These are phyloP conservation scores for Synergus japonicus DNA, from an alignment of 2,888 invertebrate species.

Conservation along the genomic window DNA sequence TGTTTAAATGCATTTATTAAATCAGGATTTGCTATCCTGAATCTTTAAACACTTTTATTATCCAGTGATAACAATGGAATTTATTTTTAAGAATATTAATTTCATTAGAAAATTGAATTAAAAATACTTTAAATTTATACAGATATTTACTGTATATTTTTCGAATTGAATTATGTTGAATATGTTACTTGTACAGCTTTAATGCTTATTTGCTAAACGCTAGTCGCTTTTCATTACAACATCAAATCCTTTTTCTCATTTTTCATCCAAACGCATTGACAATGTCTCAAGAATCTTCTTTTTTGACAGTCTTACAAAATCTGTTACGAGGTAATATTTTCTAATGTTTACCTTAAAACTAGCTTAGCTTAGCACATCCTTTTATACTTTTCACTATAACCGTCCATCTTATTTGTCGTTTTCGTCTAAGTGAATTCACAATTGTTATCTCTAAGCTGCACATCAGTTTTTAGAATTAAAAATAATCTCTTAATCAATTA, in stretches of 20 bases:
- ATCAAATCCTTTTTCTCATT: slow-evolving; percentile 32
- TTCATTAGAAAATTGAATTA: no score
- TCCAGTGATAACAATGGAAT: no score
- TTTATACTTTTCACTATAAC: background rate
- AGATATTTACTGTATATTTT: background rate
- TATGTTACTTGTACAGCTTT: background rate
- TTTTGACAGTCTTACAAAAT: slow-evolving; percentile 72
- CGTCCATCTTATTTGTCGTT: slow-evolving; percentile 12
- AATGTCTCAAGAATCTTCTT: slow-evolving; percentile 57
- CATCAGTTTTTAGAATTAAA: slow-evolving; percentile 15
- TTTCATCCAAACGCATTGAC: slow-evolving; percentile 29
- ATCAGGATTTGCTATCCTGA: background rate
- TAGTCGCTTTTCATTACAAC: background rate
- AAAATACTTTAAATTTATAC: no score
- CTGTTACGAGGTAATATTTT: slow-evolving; percentile 71
- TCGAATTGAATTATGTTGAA: background rate
- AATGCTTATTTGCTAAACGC: slow-evolving; percentile 10
- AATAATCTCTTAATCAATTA: background rate
- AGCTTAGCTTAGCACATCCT: slow-evolving; percentile 46
- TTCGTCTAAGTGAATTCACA: slow-evolving; percentile 15
- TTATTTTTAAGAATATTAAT: no score
- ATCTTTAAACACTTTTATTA: background rate
- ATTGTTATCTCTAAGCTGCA: slow-evolving; percentile 39
- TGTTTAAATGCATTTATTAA: background rate
- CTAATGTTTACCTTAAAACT: slow-evolving; percentile 60